Conservation (phyloP, 30 jellyfish, hydroid and myxozoan species). For the Clytia hemisphaerica region DNA sequence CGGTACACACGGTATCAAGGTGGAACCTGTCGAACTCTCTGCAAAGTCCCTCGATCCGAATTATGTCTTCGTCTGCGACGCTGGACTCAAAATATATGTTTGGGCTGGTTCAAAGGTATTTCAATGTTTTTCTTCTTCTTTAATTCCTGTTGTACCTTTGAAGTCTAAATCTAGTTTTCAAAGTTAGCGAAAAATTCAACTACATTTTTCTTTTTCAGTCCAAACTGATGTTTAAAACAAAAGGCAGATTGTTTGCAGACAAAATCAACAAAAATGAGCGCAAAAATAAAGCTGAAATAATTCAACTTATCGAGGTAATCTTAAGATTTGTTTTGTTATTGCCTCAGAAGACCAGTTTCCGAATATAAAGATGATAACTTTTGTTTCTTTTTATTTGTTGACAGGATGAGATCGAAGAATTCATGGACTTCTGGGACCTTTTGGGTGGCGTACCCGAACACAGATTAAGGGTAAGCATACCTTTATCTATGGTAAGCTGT, state of each 20-base stretch:
- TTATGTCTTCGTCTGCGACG: conserved; percentile 90
- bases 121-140: background rate
- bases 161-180: background rate
- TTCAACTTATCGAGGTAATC: conserved; percentile 74
- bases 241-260: conserved; percentile 91
- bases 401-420: conserved; percentile 51
- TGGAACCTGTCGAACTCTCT: conserved; percentile 91
- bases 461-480: conserved; percentile 22
- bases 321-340: background rate
- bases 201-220: conserved; percentile 44
- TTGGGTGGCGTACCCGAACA: conserved; percentile 51
- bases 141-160: background rate
- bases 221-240: conserved; percentile 80
- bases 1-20: conserved; percentile 88
- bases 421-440: conserved; percentile 44
- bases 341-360: background rate
- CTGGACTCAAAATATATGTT: conserved; percentile 69
- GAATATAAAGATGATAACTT: background rate
- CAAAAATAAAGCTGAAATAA: conserved; percentile 78
- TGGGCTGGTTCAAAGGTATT: conserved; percentile 97
- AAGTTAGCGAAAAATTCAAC: background rate
- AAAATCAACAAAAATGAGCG: conserved; percentile 78
- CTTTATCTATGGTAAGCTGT: background rate
- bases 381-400: background rate
- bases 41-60: conserved; percentile 94